Conservation (phyloP, 2,113 vertebrate species). For the Planiliza haematocheilus region DNA sequence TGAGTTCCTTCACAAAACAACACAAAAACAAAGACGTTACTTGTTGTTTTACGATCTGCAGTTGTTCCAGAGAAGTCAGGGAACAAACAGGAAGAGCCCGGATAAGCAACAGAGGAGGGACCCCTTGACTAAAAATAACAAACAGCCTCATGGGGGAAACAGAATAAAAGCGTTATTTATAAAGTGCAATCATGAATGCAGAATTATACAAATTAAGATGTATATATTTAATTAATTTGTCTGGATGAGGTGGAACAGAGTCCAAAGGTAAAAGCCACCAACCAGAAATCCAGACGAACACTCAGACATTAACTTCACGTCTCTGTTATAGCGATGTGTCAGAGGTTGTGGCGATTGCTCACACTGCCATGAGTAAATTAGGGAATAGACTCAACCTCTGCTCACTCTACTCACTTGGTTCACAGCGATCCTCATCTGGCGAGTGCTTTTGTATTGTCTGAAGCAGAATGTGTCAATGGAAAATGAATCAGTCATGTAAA, state of each 20-base stretch:
- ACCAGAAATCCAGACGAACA: slow-evolving; percentile 14
- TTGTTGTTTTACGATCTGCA: too few relatives aligned
- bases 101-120: not conserved
- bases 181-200: too few relatives aligned
- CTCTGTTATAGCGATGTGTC: not conserved
- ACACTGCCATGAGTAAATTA: slow-evolving; percentile 28
- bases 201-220: too few relatives aligned
- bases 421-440: slow-evolving; percentile 40
- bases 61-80: not conserved
- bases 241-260: too few relatives aligned
- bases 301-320: slow-evolving; percentile 9
- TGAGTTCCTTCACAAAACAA: too few relatives aligned
- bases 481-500: slow-evolving; percentile 49
- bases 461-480: slow-evolving; percentile 42
- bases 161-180: too few relatives aligned
- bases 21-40: too few relatives aligned
- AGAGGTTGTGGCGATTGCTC: slow-evolving; percentile 35
- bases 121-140: not conserved
- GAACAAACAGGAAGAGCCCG: not conserved
- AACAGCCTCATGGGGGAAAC: not conserved
- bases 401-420: slow-evolving; percentile 39
- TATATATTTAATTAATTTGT: too few relatives aligned
- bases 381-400: slow-evolving; percentile 39
- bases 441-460: slow-evolving; percentile 41
- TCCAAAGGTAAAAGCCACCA: not conserved